Base-by-base conservation (phyloP, 2,888 invertebrate species). In the Phaedon cochleariae region DNA sequence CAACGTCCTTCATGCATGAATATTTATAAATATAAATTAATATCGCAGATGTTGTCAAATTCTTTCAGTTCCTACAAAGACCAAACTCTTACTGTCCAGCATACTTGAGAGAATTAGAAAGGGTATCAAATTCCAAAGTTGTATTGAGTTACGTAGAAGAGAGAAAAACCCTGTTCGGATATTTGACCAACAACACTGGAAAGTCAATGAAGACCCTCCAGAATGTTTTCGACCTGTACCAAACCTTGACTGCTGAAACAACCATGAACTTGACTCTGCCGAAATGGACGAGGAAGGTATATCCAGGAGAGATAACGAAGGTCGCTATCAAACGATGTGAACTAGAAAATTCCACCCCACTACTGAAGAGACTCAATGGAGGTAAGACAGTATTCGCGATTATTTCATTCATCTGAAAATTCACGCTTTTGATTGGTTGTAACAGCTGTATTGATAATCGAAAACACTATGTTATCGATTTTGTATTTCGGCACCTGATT, bases 121-220 rank as follows among this genome's bases (percentile, higher is more conserved):
- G 10, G 4, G 15, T 45, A 17, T 17, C 45, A 29, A 10, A 26
- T 26, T 57, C 57, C 29, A 20, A 57, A 20, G 37, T 5, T 7
- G 55, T 17, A 20, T 31, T 17, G n/a, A 12, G 10, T 6, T 61
- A 41, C 17, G 6, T 65, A 9, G 18, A 83, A 64, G 83, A 87
- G 72, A 89, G 90, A 78, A 76, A 85, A 62, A 77, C 84, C 18
- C 77, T 93, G 1, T 92, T 90, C 82, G 76, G 85, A 72, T 89
- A 90, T 76, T 77, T 93, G 29, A 85, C 89, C 0, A 79, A 85
- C 9, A 80, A 90, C 66, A 83, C 90, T 0, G 92, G 92, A 0
- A 81, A 76, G 48, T 80, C 83, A 49, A 80, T 92, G n/a, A 41
- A 12, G 10, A 84, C 85, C 46, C 84, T 90, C 46, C 76, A 83